Percentiles rank a stretch among this genome's conserved stretches.
Evolutionary conservation across 1,140 invertebrate species (phyloP).

Genomic region (Harlomillsia oculata): DNA sequence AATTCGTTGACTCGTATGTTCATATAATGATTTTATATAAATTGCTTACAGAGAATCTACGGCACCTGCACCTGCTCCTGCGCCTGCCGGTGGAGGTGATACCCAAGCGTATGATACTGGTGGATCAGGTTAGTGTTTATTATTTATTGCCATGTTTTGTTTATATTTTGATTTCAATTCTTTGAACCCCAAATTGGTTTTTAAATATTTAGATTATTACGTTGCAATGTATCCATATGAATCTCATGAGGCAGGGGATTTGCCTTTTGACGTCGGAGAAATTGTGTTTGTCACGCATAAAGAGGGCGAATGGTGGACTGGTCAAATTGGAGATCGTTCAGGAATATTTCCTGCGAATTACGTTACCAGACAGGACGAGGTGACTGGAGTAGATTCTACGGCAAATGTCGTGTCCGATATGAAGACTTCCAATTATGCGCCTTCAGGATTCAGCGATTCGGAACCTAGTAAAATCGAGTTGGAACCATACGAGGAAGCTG

Average conservation of each 20-base stretch:
- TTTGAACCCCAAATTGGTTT: slow-evolving; percentile 3
- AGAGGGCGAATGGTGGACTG: slow-evolving; percentile 98
- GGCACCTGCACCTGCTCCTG: slow-evolving; percentile 31
- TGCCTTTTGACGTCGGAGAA: slow-evolving; percentile 84
- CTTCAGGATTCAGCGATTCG: not conserved
- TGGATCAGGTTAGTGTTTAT: not conserved
- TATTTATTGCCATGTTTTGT: not conserved
- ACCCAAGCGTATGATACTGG: not conserved
- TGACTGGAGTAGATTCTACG: not conserved
- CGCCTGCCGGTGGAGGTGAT: slow-evolving; percentile 39
- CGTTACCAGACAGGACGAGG: slow-evolving; percentile 54
- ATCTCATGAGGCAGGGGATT: slow-evolving; percentile 79
- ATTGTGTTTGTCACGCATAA: slow-evolving; percentile 74
- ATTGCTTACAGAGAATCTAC: not conserved
- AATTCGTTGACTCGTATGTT: too few relatives aligned
- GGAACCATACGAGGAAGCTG: slow-evolving; percentile 31
- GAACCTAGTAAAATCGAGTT: slow-evolving; percentile 25
- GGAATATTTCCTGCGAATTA: slow-evolving; percentile 96
- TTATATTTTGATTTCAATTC: not conserved
- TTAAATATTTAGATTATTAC: slow-evolving; percentile 56
- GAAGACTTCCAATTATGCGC: slow-evolving; percentile 3
- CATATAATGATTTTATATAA: too few relatives aligned
- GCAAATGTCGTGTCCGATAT: not conserved
- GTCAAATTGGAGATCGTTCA: slow-evolving; percentile 65
- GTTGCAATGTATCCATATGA: slow-evolving; percentile 73